These are phyloP conservation scores for Drosophila crucigera DNA, from an alignment of 2,888 invertebrate genomes.

Conservation along the genomic window DNA sequence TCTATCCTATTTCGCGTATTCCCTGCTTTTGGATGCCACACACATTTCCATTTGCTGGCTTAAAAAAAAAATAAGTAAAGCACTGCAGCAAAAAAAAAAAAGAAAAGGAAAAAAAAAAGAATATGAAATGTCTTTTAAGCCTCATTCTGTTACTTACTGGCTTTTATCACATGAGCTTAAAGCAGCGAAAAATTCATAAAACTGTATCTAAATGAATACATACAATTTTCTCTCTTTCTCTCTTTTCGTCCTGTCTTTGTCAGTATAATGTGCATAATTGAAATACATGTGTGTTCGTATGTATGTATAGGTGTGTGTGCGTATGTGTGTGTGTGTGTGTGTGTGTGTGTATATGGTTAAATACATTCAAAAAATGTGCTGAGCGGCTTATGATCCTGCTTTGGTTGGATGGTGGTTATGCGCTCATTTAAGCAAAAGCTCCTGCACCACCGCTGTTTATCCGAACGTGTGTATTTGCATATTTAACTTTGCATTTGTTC, in stretches of 20 bases:
- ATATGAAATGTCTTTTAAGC: slow-evolving; percentile 67
- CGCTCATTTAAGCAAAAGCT: slow-evolving; percentile 12
- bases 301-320: slow-evolving; percentile 24
- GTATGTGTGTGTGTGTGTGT: slow-evolving; percentile 3
- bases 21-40: background rate
- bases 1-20: too few relatives aligned
- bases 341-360: slow-evolving; percentile 49
- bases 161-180: slow-evolving; percentile 67
- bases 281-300: slow-evolving; percentile 53
- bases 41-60: slow-evolving; percentile 1
- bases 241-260: slow-evolving; percentile 9
- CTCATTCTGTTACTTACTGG: slow-evolving; percentile 57
- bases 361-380: slow-evolving; percentile 63
- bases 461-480: slow-evolving; percentile 51
- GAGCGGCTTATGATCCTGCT: slow-evolving; percentile 68
- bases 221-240: background rate
- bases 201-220: slow-evolving; percentile 29
- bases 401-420: slow-evolving; percentile 8
- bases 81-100: background rate
- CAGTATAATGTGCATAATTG: slow-evolving; percentile 64
- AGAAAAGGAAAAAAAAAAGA: slow-evolving; percentile 12
- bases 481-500: slow-evolving; percentile 70
- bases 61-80: slow-evolving; percentile 7
- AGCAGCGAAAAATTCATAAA: slow-evolving; percentile 25
- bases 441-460: slow-evolving; percentile 34